Evolutionary conservation across 2,888 invertebrate species (phyloP), one percentile per base, ranked within the genome.

Genomic region (Cosmia trapezina): DNA sequence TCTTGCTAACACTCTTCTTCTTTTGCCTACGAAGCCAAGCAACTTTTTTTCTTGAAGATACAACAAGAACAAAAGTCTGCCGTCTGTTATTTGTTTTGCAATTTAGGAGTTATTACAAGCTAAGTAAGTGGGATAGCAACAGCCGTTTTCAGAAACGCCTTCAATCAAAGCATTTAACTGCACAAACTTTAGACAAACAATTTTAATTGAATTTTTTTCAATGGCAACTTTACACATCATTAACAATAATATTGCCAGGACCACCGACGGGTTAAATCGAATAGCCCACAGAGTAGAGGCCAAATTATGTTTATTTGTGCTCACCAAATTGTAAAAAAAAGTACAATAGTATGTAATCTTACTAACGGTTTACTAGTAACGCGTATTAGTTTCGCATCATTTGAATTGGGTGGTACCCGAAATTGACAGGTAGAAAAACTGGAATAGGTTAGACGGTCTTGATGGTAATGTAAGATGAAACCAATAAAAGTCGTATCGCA

Each of bases 341-440:
- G 17, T 63, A 83, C 79, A 85, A 88, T 80, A 79, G 76, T 74
- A 79, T 53, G 78, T 85, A 87, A 87, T 89, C 87, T 84, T 59
- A 74, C 53, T 89, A 88, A 90, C 87, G 86, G 86, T 87, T 78
- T 73, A 64, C 66, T 78, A 73, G 82, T 83, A 78, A 84, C 77
- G 81, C 81, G 67, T 82, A 86, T 90, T 89, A 84, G 90, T 86
- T 87, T 86, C 89, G 85, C 86, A 63, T 64, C 70, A 83, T 82
- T 83, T 70, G 54, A 66, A 77, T 71, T 74, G 57, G 77, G 72
- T 22, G 54, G 37, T 28, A n/a, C 56, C 41, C 64, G n/a, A 73
- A 59, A 66, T 76, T 66, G 69, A 72, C 77, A 83, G 72, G 70
- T 64, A 68, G 28, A 49, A 79, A 73, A 83, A 84, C 47, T 19